Evolutionary conservation across 2,113 vertebrate species (phyloP).

Genomic region (Megaceryle maxima): DNA sequence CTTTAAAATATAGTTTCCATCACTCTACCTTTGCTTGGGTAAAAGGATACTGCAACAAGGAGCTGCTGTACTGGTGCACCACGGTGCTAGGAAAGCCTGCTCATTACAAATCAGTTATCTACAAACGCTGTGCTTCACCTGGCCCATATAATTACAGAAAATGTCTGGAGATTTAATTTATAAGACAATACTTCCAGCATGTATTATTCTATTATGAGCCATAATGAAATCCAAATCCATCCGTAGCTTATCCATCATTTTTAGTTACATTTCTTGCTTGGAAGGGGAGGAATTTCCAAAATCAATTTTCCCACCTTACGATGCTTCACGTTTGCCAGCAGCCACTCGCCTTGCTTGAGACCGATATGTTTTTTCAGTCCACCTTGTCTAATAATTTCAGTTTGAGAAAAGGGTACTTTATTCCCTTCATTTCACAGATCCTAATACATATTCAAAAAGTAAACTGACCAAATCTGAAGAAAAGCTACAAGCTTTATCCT

Average conservation of each 20-base stretch:
- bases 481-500: constrained; percentile 60
- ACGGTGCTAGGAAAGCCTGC: neutral
- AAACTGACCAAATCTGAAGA: constrained; percentile 52
- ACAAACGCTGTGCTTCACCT: neutral
- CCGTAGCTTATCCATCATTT: neutral
- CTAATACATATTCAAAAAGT: neutral
- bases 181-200: constrained; percentile 36
- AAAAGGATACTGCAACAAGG: neutral
- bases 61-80: neutral
- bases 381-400: neutral
- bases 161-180: neutral
- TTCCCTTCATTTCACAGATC: constrained; percentile 12
- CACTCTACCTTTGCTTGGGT: neutral
- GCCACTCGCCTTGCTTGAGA: neutral
- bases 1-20: neutral
- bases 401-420: neutral
- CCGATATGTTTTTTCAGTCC: neutral
- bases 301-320: neutral
- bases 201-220: neutral
- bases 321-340: neutral
- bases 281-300: neutral
- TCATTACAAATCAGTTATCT: neutral
- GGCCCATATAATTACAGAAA: neutral
- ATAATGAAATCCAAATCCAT: constrained; percentile 20
- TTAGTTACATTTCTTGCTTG: neutral